Evolutionary conservation across 2,888 invertebrate species (phyloP).

Genomic region (Panopea generosa): DNA sequence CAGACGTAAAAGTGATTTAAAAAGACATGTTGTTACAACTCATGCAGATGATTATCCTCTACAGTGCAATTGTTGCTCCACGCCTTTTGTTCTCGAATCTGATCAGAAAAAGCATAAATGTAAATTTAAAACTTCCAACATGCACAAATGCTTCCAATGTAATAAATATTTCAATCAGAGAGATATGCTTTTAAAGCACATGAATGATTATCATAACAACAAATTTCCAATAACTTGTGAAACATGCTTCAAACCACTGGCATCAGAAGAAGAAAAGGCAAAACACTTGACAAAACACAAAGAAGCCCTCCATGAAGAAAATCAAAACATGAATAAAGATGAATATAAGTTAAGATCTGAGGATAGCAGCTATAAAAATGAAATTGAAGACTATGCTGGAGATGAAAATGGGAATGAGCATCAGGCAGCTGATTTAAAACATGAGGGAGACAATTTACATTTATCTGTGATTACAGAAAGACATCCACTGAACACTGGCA

Average conservation of each 20-base stretch:
- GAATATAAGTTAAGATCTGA: no score
- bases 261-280: neutral
- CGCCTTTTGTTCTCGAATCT: neutral
- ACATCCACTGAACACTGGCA: no score
- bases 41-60: neutral
- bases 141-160: neutral
- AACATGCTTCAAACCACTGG: neutral
- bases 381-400: no score
- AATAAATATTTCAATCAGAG: neutral
- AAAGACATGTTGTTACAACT: neutral
- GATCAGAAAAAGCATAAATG: constrained; percentile 1
- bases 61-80: neutral
- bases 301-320: no score
- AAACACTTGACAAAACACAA: neutral
- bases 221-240: neutral
- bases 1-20: neutral
- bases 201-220: neutral
- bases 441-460: no score
- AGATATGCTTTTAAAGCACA: neutral
- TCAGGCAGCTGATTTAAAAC: no score
- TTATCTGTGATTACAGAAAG: no score
- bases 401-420: no score
- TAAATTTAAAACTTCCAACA: neutral
- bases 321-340: no score
- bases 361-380: no score